These are phyloP conservation scores for Drosophila eohydei DNA, from an alignment of 2,888 invertebrate genomes.

Conservation along the genomic window DNA sequence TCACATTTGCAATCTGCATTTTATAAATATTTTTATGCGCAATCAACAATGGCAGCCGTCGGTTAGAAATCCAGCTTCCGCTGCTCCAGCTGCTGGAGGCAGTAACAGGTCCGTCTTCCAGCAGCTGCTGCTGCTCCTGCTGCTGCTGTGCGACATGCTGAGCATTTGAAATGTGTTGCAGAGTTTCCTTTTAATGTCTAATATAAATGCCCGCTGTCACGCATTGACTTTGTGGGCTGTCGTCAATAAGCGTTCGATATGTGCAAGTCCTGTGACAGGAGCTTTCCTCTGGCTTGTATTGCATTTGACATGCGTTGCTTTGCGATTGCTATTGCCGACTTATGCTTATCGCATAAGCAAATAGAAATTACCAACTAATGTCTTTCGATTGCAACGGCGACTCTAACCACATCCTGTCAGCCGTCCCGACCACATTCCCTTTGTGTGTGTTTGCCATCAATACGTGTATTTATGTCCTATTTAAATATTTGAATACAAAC, in stretches of 20 bases:
- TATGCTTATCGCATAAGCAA: conserved; percentile 72
- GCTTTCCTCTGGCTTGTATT: conserved; percentile 10
- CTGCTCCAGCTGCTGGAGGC: neutral
- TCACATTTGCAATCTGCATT: conserved; percentile 75
- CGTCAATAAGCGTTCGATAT: conserved; percentile 46
- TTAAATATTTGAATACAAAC: neutral
- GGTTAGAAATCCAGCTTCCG: conserved; percentile 22
- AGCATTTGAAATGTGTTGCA: conserved; percentile 64
- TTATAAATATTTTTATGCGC: conserved; percentile 74
- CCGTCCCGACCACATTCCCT: conserved; percentile 23
- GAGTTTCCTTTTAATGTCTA: conserved; percentile 69
- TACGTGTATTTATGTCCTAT: neutral
- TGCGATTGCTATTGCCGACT: conserved; percentile 40
- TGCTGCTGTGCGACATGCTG: conserved; percentile 56
- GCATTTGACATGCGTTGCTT: conserved; percentile 54
- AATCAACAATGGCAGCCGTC: conserved; percentile 68
- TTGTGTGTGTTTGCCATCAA: neutral
- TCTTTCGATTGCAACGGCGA: conserved; percentile 10
- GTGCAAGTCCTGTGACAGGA: conserved; percentile 47
- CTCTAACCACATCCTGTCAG: conserved; percentile 37
- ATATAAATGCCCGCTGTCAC: conserved; percentile 75
- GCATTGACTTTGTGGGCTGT: conserved; percentile 59
- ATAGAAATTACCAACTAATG: conserved; percentile 55
- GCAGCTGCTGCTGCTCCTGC: conserved; percentile 7
- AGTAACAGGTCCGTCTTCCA: neutral